Percentiles rank a stretch among this genome's conserved stretches.
These are phyloP conservation scores for Rafetus swinhoei DNA, from an alignment of 2,113 vertebrate species.

Conservation along the genomic window DNA sequence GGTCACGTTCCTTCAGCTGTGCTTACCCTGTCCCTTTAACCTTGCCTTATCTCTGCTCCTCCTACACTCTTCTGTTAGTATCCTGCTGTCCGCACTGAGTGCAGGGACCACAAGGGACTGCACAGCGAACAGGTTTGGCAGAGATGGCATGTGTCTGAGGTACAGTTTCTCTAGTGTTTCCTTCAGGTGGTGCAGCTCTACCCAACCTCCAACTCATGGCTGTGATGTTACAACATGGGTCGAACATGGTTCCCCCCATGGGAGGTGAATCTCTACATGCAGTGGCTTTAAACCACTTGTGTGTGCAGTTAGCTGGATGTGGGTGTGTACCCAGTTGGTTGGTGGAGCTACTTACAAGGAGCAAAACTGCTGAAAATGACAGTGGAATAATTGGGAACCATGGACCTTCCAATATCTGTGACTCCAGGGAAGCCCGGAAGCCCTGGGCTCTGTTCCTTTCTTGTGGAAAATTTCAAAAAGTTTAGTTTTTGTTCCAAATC, in stretches of 20 bases:
- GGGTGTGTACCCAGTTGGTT: neutral
- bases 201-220: neutral
- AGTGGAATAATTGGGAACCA: too few relatives aligned
- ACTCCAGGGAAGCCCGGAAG: neutral
- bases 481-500: neutral
- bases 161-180: neutral
- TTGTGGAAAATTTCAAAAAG: neutral
- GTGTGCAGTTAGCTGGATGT: neutral
- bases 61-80: neutral
- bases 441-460: neutral
- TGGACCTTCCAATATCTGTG: neutral
- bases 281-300: neutral
- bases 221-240: neutral
- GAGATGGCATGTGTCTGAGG: neutral
- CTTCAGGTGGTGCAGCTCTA: neutral
- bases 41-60: neutral
- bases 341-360: too few relatives aligned
- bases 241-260: neutral
- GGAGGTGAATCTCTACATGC: neutral
- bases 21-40: neutral
- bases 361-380: neutral
- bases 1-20: neutral
- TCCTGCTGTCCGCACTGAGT: too few relatives aligned
- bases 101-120: neutral
- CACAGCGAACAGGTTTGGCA: accelerated